Percentiles rank a stretch among this genome's conserved stretches.
Conservation (phyloP, 1,140 invertebrate species). For the Brachionus sp. region DNA sequence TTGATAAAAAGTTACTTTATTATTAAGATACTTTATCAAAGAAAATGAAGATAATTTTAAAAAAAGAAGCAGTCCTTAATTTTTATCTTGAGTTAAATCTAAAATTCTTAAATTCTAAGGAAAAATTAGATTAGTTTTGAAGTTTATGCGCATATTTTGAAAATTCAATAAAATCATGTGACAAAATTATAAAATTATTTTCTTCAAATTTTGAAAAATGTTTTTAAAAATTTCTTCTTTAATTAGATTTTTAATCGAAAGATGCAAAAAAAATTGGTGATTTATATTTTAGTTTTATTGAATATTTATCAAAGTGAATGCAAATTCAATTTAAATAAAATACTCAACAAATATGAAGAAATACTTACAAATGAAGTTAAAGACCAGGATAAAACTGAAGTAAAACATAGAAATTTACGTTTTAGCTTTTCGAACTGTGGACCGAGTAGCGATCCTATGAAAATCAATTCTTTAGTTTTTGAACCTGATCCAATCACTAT, state of each 20-base stretch:
- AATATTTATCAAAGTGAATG: background rate
- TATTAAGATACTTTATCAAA: background rate
- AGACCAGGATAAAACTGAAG: background rate
- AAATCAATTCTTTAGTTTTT: background rate
- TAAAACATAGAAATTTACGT: background rate
- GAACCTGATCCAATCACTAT: slow-evolving; percentile 4
- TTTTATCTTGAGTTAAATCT: background rate
- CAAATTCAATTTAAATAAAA: slow-evolving; percentile 18
- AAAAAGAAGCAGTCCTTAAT: background rate
- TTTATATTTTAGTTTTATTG: background rate
- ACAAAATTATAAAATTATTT: background rate
- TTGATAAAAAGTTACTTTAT: too few species aligned
- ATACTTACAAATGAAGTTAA: background rate
- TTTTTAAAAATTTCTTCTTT: background rate
- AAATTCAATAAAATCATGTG: background rate
- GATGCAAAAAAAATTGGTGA: background rate
- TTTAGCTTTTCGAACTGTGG: slow-evolving; percentile 37
- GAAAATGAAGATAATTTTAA: background rate
- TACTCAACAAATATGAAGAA: background rate
- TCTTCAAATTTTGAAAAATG: background rate
- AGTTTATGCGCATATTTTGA: background rate
- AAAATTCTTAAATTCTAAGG: background rate
- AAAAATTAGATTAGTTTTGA: background rate
- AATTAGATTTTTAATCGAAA: background rate
- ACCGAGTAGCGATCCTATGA: background rate